Evolutionary conservation across 2,113 vertebrate genomes (phyloP).

Genomic region (Myxocyprinus asiaticus): DNA sequence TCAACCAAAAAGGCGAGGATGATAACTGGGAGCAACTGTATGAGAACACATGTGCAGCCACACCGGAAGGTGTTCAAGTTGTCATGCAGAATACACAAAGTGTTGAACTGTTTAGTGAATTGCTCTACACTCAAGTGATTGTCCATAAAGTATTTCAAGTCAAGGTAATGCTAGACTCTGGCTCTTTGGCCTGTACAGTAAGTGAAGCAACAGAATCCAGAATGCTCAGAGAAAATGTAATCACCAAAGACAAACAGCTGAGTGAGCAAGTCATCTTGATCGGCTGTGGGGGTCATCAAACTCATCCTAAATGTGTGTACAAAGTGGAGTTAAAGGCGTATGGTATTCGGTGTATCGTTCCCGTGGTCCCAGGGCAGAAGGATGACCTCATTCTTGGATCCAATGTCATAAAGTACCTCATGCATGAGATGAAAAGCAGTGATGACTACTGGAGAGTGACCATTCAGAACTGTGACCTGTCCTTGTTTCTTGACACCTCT

Average conservation of each 20-base stretch:
- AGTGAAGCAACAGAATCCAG: slow-evolving; percentile 23
- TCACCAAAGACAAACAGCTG: slow-evolving; percentile 13
- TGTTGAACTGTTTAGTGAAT: too few species aligned
- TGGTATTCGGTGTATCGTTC: slow-evolving; percentile 22
- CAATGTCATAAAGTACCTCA: not conserved
- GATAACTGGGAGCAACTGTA: slow-evolving; percentile 30
- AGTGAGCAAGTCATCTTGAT: too few species aligned
- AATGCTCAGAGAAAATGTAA: not conserved
- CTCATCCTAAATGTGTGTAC: slow-evolving; percentile 31
- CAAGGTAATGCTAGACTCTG: slow-evolving; percentile 22
- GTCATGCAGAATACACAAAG: slow-evolving; percentile 37
- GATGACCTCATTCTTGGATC: slow-evolving; percentile 43
- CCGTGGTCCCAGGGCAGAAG: slow-evolving; percentile 42
- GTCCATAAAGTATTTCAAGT: slow-evolving; percentile 9
- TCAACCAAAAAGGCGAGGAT: not conserved
- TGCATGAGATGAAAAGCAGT: not conserved
- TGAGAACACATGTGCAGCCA: slow-evolving; percentile 1
- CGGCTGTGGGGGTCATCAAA: slow-evolving; percentile 47
- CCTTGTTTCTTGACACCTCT: too few species aligned
- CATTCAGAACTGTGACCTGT: too few species aligned
- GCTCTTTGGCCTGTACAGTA: slow-evolving; percentile 41
- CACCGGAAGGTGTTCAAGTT: slow-evolving; percentile 1
- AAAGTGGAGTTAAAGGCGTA: slow-evolving; percentile 16
- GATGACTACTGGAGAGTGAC: too few species aligned
- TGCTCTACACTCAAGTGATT: slow-evolving; percentile 30